phyloP scores from a whole-genome alignment of 2,797 vertebrate species.

The Poeciliopsis gracilis region DNA sequence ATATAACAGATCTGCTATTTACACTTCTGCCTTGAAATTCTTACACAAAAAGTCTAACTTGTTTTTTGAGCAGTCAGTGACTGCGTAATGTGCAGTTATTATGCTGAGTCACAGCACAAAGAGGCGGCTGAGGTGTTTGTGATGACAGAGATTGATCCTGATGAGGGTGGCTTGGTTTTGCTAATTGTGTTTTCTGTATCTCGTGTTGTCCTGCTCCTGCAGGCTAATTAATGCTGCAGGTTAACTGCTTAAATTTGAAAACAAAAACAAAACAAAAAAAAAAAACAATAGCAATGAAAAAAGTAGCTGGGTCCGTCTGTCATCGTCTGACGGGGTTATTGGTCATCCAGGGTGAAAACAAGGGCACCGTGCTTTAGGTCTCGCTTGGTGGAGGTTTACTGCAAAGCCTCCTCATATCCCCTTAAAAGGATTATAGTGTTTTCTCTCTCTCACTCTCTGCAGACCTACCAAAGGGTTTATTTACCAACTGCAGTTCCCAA shows the following conservation, averaged over 20 bases:
- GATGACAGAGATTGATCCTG: constrained; percentile 12
- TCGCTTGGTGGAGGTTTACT: constrained; percentile 60
- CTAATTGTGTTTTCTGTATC: constrained; percentile 28
- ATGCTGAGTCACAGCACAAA: not conserved
- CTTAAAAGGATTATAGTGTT: constrained; percentile 76
- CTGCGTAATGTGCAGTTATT: not conserved
- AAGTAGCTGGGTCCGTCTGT: constrained; percentile 14
- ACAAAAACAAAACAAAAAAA: not conserved
- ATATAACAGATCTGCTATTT: not conserved
- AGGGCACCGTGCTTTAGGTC: constrained; percentile 50
- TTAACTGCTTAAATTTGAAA: not conserved
- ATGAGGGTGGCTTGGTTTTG: constrained; percentile 16
- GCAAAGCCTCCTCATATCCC: constrained; percentile 73
- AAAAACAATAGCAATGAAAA: not conserved
- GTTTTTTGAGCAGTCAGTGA: not conserved
- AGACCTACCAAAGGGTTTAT: constrained; percentile 63
- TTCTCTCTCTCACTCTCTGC: constrained; percentile 32
- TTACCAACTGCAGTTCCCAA: constrained; percentile 59
- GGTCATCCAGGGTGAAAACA: constrained; percentile 58
- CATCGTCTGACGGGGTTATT: constrained; percentile 25
- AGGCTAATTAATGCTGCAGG: constrained; percentile 18
- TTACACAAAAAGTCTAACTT: too few relatives aligned
- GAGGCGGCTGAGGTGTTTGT: constrained; percentile 14
- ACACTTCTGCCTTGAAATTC: not conserved
- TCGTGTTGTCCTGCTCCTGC: constrained; percentile 6